phyloP scores from a whole-genome alignment of 2,113 vertebrate species.

The Danionella cerebrum region DNA sequence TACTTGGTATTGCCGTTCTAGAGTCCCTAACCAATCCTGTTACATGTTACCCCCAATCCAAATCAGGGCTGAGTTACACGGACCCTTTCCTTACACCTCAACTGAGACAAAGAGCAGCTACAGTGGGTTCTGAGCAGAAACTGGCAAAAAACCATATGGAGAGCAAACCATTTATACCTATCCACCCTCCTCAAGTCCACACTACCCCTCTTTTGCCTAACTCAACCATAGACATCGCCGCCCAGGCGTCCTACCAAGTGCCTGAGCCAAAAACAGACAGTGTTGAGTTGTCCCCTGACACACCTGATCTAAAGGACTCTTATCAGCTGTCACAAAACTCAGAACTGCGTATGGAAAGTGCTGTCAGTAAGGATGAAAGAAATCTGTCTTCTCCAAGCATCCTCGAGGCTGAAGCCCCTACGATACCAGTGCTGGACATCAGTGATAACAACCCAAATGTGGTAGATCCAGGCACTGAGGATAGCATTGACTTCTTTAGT shows the following conservation, averaged over 20 bases:
- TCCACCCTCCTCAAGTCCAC: slow-evolving; percentile 46
- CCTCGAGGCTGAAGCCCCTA: slow-evolving; percentile 6
- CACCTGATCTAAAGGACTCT: slow-evolving; percentile 30
- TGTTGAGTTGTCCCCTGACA: slow-evolving; percentile 24
- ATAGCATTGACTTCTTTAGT: slow-evolving; percentile 90
- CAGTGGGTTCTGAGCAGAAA: slow-evolving; percentile 51
- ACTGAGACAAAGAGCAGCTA: slow-evolving; percentile 49
- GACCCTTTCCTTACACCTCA: slow-evolving; percentile 22
- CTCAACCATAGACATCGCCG: not conserved
- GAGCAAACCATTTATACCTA: slow-evolving; percentile 31
- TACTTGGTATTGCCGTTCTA: slow-evolving; percentile 70
- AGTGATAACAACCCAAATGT: slow-evolving; percentile 34
- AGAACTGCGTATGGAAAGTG: slow-evolving; percentile 23
- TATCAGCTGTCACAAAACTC: slow-evolving; percentile 38
- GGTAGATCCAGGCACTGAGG: slow-evolving; percentile 55
- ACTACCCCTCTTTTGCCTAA: slow-evolving; percentile 40
- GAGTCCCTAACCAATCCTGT: slow-evolving; percentile 43
- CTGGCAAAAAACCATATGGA: slow-evolving; percentile 28
- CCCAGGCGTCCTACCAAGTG: slow-evolving; percentile 15
- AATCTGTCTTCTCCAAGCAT: slow-evolving; percentile 1
- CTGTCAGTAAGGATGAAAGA: not conserved
- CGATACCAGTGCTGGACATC: not conserved
- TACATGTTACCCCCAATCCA: not conserved
- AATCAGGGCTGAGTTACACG: not conserved
- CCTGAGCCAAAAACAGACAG: slow-evolving; percentile 33